Percentiles rank a stretch among this genome's conserved stretches.
These are phyloP conservation scores for Sphaeramia orbicularis DNA, from an alignment of 2,797 vertebrate genomes.

Conservation along the genomic window DNA sequence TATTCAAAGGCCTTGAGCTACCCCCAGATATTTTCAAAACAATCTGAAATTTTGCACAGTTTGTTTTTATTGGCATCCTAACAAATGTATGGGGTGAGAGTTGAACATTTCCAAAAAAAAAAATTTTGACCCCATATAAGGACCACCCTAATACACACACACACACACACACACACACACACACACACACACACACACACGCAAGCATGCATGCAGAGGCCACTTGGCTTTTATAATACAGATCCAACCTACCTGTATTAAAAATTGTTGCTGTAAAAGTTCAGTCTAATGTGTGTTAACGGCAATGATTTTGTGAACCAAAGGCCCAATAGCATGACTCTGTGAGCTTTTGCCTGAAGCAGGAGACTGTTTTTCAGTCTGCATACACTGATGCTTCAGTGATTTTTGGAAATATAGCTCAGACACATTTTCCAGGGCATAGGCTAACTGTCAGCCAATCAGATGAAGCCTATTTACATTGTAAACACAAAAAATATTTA, in stretches of 20 bases:
- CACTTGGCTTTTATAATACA: too few species aligned
- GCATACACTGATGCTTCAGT: constrained; percentile 16
- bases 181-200: too few species aligned
- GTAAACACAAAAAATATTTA: constrained; percentile 38
- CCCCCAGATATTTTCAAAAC: too few species aligned
- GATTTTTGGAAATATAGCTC: constrained; percentile 28
- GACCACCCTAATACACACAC: too few species aligned
- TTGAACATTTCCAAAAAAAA: too few species aligned
- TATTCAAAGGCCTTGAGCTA: too few species aligned
- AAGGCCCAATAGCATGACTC: constrained; percentile 2
- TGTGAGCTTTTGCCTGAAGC: constrained; percentile 26
- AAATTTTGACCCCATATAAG: too few species aligned
- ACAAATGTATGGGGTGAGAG: too few species aligned
- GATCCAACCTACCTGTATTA: not conserved
- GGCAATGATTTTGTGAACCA: constrained; percentile 20
- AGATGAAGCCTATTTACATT: constrained; percentile 54
- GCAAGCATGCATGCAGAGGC: too few species aligned
- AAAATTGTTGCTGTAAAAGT: constrained; percentile 15
- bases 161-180: too few species aligned
- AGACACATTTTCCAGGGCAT: constrained; percentile 33
- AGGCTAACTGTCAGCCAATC: constrained; percentile 30
- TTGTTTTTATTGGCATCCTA: too few species aligned
- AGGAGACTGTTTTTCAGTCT: constrained; percentile 41
- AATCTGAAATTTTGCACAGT: too few species aligned
- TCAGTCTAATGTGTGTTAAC: constrained; percentile 18